These are phyloP conservation scores for Wasmannia auropunctata DNA, from an alignment of 1,140 invertebrate species.

Conservation along the genomic window DNA sequence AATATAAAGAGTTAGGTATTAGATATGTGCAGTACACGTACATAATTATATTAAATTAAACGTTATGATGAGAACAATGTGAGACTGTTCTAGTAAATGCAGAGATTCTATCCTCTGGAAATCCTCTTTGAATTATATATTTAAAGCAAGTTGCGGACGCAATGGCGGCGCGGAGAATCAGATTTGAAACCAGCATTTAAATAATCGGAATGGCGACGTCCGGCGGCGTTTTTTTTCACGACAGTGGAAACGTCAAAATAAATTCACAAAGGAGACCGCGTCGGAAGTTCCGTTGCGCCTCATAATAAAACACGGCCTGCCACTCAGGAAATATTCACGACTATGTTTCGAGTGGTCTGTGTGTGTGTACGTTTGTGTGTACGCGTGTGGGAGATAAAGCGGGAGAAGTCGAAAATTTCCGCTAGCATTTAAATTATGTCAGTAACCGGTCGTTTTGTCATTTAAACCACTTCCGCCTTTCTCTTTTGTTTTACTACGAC, in stretches of 20 bases:
- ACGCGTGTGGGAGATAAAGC: slow-evolving; percentile 22
- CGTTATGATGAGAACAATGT: neutral
- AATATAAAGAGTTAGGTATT: neutral
- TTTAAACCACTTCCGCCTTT: slow-evolving; percentile 25
- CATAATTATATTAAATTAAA: neutral
- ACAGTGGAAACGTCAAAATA: slow-evolving; percentile 43
- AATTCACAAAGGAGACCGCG: slow-evolving; percentile 46
- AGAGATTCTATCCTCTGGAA: neutral
- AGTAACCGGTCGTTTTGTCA: slow-evolving; percentile 39
- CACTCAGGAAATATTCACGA: slow-evolving; percentile 33
- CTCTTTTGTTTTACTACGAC: slow-evolving; percentile 22
- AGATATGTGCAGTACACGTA: neutral
- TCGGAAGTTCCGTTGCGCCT: slow-evolving; percentile 47
- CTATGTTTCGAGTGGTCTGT: neutral
- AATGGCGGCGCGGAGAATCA: neutral
- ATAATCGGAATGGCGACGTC: slow-evolving; percentile 8
- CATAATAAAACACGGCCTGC: slow-evolving; percentile 44
- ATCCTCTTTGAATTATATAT: slow-evolving; percentile 9
- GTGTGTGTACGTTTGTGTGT: too few relatives aligned
- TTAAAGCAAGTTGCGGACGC: neutral
- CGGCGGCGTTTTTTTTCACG: slow-evolving; percentile 2
- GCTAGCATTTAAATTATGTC: slow-evolving; percentile 54
- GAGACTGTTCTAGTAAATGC: neutral
- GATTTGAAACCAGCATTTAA: slow-evolving; percentile 20
- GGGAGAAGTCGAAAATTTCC: slow-evolving; percentile 55